Percentiles rank a stretch among this genome's conserved stretches.
Conservation (phyloP, 2,113 vertebrate species). For the Chaenogobius annularis region DNA sequence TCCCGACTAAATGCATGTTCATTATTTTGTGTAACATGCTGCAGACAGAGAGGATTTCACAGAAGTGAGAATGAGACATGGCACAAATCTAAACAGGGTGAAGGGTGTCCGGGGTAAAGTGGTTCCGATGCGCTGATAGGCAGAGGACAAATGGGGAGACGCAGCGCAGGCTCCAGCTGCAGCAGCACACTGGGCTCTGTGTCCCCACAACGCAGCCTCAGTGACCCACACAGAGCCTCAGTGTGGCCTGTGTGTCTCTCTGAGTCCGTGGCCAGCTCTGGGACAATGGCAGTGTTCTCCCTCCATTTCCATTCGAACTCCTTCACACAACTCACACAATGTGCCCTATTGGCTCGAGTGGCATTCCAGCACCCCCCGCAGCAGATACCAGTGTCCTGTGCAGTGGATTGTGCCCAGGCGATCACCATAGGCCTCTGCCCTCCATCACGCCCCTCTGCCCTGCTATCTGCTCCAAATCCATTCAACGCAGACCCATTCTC, state of each 20-base stretch:
- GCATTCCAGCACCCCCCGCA: constrained; percentile 69
- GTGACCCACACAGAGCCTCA: constrained; percentile 66
- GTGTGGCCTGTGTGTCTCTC: background rate
- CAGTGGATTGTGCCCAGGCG: constrained; percentile 31
- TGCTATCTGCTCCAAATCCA: constrained; percentile 37
- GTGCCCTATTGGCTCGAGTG: constrained; percentile 60
- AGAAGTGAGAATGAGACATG: background rate
- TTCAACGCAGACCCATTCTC: constrained; percentile 43
- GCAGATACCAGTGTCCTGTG: constrained; percentile 57
- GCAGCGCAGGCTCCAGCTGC: constrained; percentile 61
- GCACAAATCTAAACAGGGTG: background rate
- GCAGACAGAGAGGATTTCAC: background rate
- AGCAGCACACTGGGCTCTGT: constrained; percentile 65
- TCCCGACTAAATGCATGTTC: no score
- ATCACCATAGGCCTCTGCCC: constrained; percentile 49
- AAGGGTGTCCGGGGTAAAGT: background rate
- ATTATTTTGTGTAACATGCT: no score
- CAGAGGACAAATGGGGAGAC: constrained; percentile 30
- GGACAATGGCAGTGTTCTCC: constrained; percentile 71
- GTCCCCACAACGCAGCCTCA: constrained; percentile 68
- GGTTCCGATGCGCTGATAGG: constrained; percentile 7
- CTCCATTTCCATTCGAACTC: constrained; percentile 67
- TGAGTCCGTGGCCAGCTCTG: constrained; percentile 51
- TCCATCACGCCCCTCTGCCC: constrained; percentile 32
- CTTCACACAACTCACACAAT: constrained; percentile 65